phyloP scores from a whole-genome alignment of 2,113 vertebrate genomes.

The Campylorhamphus procurvoides region DNA sequence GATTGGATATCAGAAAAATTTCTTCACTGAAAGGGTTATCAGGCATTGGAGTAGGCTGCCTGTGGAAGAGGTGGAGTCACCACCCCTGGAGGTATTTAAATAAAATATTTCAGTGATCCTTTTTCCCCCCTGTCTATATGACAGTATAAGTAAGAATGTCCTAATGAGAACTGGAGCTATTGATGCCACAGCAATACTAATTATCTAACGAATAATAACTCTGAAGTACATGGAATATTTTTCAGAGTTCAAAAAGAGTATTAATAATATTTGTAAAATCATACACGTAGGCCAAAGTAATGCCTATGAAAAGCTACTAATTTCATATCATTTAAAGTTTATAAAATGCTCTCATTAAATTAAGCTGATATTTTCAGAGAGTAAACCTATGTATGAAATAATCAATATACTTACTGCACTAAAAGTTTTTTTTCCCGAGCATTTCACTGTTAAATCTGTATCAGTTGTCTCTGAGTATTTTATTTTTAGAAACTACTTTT shows the following conservation, averaged over 20 bases:
- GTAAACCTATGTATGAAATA: background rate
- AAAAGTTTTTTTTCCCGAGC: background rate
- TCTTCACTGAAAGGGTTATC: background rate
- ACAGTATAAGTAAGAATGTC: background rate
- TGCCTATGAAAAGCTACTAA: background rate
- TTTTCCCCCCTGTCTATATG: background rate
- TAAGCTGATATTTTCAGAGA: background rate
- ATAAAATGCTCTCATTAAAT: background rate
- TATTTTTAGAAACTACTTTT: background rate
- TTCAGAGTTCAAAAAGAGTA: background rate
- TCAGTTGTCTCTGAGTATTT: background rate
- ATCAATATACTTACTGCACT: background rate
- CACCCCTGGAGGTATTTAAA: background rate
- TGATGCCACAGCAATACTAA: background rate
- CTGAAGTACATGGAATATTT: background rate
- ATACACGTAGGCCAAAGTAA: background rate
- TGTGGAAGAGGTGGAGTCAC: background rate
- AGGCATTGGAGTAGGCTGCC: background rate
- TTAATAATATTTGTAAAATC: background rate
- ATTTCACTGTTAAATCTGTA: background rate
- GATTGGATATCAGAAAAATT: background rate
- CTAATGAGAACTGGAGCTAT: background rate
- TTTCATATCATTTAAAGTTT: background rate
- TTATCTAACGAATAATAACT: background rate
- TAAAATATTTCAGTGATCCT: background rate